Evolutionary conservation across 2,888 invertebrate species (phyloP).

Genomic region (Stenchaetothrips biformis): DNA sequence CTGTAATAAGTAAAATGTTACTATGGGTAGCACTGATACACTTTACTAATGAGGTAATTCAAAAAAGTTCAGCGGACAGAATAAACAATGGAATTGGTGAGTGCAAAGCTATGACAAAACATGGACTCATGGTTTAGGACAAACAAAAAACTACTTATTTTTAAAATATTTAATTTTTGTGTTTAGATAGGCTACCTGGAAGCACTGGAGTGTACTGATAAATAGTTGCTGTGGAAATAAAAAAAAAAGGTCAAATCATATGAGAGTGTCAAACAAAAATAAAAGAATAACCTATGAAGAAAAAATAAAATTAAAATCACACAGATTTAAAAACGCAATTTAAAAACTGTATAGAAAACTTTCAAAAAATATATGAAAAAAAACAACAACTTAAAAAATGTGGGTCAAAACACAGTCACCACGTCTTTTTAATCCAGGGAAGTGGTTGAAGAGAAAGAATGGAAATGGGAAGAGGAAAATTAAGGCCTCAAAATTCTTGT

Average conservation of each 20-base stretch:
- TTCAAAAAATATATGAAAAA: conserved; percentile 12
- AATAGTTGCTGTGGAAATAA: conserved; percentile 28
- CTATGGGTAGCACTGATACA: too few relatives aligned
- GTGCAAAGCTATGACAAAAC: conserved; percentile 31
- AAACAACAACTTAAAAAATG: conserved; percentile 19
- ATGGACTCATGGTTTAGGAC: conserved; percentile 16
- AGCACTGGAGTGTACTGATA: conserved; percentile 5
- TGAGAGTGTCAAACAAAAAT: conserved; percentile 26
- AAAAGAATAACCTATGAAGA: conserved; percentile 26
- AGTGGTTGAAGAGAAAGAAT: conserved; percentile 11
- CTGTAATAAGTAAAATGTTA: too few relatives aligned
- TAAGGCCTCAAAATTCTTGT: background rate
- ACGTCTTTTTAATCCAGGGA: conserved; percentile 10
- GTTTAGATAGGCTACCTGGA: conserved; percentile 9
- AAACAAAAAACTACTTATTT: conserved; percentile 31
- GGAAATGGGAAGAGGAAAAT: background rate
- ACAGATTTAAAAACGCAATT: conserved; percentile 4
- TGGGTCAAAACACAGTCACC: conserved; percentile 22
- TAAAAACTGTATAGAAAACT: conserved; percentile 1
- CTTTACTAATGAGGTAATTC: too few relatives aligned
- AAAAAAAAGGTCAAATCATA: conserved; percentile 28
- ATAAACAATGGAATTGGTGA: too few relatives aligned
- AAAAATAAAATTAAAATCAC: conserved; percentile 26
- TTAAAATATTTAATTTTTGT: background rate
- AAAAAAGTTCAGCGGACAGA: too few relatives aligned